Base-by-base conservation (phyloP, 1,140 invertebrate genomes). In the Drosophila nasuta region DNA sequence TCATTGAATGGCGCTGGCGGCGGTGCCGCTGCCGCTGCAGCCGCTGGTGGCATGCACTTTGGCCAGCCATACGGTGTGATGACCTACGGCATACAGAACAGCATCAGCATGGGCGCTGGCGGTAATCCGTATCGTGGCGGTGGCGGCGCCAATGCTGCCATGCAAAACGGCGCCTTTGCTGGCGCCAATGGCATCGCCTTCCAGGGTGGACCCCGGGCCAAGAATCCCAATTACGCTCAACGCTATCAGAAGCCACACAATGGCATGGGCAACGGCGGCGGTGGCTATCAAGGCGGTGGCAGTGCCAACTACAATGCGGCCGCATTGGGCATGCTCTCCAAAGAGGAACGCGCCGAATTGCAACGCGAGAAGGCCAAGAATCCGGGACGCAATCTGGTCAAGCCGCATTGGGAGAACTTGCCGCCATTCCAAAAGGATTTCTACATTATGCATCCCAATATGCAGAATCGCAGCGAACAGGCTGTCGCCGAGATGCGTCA, bases 381-480 rank as follows among this genome's bases (percentile, higher is more conserved):
- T 85, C 95, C 97, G 20, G 97, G 97, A 56, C 96, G 96, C 60
- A 94, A 94, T 57, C 92, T 98, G 46, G 94, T 96, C 3, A 97
- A 97, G 91, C 97, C 97, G 5, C 95, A 94, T 67, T 99, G 98
- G 97, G 97, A 98, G 77, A 94, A 95, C 62, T 93, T 99, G 25
- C 95, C 96, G 75, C 95, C 96, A 38, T 98, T 99, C 92, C 94
- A 96, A 67, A 99, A 99, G 93, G 96, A 98, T 93, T 97, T 99
- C 88, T 99, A 99, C 92, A 94, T 95, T 66, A 97, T 97, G 54
- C 96, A 97, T 93, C 94, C 95, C 3, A 96, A 96, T 93, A 96
- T 97, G 13, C 89, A 96, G 43, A 95, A 94, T 41, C 94, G 96
- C 77, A 94, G 95, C 48, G 93, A 95, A 46, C 94, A 95, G 38